Evolutionary conservation across 2,888 invertebrate species (phyloP), one percentile per base, ranked within the genome.

Genomic region (Omphaloscelis lunosa): DNA sequence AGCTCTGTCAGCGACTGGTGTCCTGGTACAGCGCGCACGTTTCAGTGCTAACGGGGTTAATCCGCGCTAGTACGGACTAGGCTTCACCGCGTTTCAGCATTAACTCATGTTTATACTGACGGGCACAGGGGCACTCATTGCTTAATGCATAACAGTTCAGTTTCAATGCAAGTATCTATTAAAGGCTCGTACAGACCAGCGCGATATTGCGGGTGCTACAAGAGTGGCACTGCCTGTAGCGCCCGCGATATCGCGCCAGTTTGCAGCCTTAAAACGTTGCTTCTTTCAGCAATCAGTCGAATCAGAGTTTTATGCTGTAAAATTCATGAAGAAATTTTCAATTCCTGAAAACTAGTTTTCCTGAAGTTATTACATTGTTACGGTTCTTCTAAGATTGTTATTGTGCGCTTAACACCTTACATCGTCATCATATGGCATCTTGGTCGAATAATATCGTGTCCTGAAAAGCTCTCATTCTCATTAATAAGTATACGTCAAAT

Each of bases 41-140:
- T 70, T 70, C 73, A 68, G 74, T 45, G 51, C 65, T n/a, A 86
- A 89, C 82, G 77, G 71, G 86, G 89, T 62, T 89, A 86, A 86
- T 87, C 89, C 85, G 34, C 67, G 20, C 48, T 34, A 9, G 39
- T 66, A 53, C 58, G 56, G 48, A 69, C 39, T 59, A 74, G 87
- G 89, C 85, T 87, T 86, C 87, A 56, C 59, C 27, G 67, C 34
- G 69, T 51, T 77, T 74, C 69, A 71, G 72, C 75, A 75, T 79
- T 53, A 67, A 27, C 45, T 56, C 67, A 62, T 39, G 80, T 74
- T 51, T 53, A 39, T 34, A 53, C 45, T 63, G 51, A 71, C 77
- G 29, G 17, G 17, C n/a, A n/a, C 63, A 71, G 56, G 29, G 17
- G 17, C n/a, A n/a, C 63, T 41, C 27, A 62, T 85, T 75, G 58